Base-by-base conservation (phyloP, 2,888 invertebrate species). In the Harpalus rufipes region DNA sequence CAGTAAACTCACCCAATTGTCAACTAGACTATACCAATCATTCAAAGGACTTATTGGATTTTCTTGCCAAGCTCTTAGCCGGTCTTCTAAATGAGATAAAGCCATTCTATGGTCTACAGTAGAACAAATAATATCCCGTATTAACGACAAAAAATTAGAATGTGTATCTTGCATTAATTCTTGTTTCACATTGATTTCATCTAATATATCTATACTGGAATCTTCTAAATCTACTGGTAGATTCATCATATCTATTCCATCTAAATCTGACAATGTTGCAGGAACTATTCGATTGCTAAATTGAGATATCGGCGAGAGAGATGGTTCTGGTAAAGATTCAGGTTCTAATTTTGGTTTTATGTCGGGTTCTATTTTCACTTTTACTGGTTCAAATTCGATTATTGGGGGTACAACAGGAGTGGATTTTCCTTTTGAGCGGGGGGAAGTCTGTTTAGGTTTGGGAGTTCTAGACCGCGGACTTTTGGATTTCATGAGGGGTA, bases 101-200 rank as follows among this genome's bases (percentile, higher is more conserved):
- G 95, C 95, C 91, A 97, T 96, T 65, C 97, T 93, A 89, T 97
- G 97, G 87, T 97, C 97, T 0, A 95, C 94, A 5, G 96, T 95
- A 0, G 97, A 96, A 81, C 96, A 96, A 88, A 98, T 96, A 85
- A 98, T 93, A 88, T 97, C 98, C 5, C 98, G 93, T 39, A 98
- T 93, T 61, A 98, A 91, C 0, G 97, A 96, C 90, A 98, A 94
- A 92, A 97, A 98, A 90, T 95, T 96, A 0, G 95, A 94, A 87
- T 96, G 96, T 0, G 96, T 96, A 76, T 96, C 96, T 90, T 96
- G 96, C 90, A 96, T 96, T 56, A 96, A 90, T 18, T 93, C 92
- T 6, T 92, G 89, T 89, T 92, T 90, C 88, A 89, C 91, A 89
- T 92, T 92, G 41, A 93, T 91, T 85, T 92, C 92, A 74, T 90